Conservation (phyloP, 2,797 vertebrate genomes). For the Hipposideros larvatus region DNA sequence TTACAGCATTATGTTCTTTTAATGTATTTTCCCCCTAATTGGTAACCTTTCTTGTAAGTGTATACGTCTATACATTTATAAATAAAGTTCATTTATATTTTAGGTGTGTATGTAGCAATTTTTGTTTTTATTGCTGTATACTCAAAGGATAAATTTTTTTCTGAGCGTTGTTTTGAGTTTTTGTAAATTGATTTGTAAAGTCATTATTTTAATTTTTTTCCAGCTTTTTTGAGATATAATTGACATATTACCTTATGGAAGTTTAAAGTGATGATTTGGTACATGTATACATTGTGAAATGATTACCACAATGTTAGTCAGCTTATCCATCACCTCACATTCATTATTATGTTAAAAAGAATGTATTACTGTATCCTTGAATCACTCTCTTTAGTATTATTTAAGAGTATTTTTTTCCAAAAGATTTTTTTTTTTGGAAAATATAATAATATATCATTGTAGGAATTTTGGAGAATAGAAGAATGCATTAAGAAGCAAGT, state of each 20-base stretch:
- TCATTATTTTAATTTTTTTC: neutral
- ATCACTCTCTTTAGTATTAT: neutral
- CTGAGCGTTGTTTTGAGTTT: conserved; percentile 35
- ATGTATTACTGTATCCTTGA: neutral
- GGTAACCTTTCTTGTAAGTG: neutral
- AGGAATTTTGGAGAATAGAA: neutral
- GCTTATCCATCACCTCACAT: neutral
- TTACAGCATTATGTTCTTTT: conserved; percentile 46
- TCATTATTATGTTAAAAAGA: conserved; percentile 33
- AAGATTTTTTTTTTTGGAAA: neutral
- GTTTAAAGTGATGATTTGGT: neutral
- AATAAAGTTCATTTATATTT: conserved; percentile 73
- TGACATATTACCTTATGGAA: neutral
- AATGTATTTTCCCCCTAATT: conserved; percentile 36
- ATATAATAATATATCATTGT: neutral
- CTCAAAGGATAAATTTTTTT: conserved; percentile 49
- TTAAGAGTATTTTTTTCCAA: conserved; percentile 14
- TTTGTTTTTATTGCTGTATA: conserved; percentile 34
- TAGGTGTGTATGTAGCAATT: conserved; percentile 29
- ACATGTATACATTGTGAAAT: neutral
- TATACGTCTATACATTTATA: conserved; percentile 20
- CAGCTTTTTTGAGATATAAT: neutral
- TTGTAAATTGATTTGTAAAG: neutral
- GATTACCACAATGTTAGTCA: neutral
- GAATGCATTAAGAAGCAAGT: neutral